Conservation (phyloP, 1,140 invertebrate species). For the Drosophila suzukii region DNA sequence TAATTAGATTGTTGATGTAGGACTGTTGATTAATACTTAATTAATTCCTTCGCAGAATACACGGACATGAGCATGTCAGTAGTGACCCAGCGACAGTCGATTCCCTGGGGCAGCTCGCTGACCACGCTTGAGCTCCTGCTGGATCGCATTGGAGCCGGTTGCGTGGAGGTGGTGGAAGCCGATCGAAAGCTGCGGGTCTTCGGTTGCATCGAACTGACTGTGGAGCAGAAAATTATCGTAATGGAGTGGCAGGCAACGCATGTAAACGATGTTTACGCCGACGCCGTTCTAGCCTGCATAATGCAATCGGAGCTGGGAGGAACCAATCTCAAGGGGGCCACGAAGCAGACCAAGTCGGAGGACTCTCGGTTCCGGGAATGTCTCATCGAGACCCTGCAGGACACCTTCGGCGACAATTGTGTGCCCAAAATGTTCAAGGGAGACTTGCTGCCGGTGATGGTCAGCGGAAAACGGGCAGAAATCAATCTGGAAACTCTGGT, state of each 20-base stretch:
- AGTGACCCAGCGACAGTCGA: slow-evolving; percentile 95
- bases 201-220: slow-evolving; percentile 91
- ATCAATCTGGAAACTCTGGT: slow-evolving; percentile 94
- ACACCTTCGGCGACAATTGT: slow-evolving; percentile 97
- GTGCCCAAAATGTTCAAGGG: slow-evolving; percentile 98
- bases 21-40: too few species aligned
- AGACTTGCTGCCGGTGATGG: slow-evolving; percentile 93
- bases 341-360: slow-evolving; percentile 89
- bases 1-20: too few species aligned
- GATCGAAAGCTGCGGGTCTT: slow-evolving; percentile 92
- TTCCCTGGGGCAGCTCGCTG: slow-evolving; percentile 93
- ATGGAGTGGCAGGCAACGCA: slow-evolving; percentile 98
- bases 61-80: slow-evolving; percentile 97
- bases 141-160: slow-evolving; percentile 91
- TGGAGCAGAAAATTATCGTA: slow-evolving; percentile 93
- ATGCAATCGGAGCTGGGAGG: slow-evolving; percentile 91
- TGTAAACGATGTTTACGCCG: slow-evolving; percentile 98
- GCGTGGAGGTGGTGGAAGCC: slow-evolving; percentile 89
- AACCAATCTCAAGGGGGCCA: slow-evolving; percentile 86
- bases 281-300: slow-evolving; percentile 94
- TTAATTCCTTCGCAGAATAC: slow-evolving; percentile 88
- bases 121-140: slow-evolving; percentile 93
- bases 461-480: slow-evolving; percentile 93
- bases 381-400: slow-evolving; percentile 95
- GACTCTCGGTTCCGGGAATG: slow-evolving; percentile 96